phyloP scores from a whole-genome alignment of 2,888 invertebrate species.

The Hanleya hanleyi region DNA sequence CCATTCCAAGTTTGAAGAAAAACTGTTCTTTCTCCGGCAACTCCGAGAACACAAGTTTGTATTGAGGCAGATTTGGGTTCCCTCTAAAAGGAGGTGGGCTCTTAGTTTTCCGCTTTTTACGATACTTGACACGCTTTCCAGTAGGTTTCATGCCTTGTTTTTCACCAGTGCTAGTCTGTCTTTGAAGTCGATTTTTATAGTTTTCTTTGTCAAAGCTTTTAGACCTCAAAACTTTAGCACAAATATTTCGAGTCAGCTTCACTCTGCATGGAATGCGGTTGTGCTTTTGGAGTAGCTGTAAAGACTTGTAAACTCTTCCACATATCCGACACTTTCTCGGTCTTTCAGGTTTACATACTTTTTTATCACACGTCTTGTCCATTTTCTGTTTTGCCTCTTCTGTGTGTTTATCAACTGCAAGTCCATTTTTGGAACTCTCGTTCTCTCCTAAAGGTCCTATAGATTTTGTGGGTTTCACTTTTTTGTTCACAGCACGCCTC shows the following conservation, averaged over 20 bases:
- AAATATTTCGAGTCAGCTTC: background rate
- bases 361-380: background rate
- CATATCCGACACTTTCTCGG: background rate
- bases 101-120: background rate
- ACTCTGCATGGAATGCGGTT: background rate
- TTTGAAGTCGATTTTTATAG: background rate
- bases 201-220: background rate
- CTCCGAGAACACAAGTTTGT: background rate
- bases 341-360: background rate
- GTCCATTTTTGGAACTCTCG: no score
- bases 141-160: background rate
- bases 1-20: constrained; percentile 27
- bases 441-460: no score
- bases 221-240: background rate
- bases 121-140: background rate
- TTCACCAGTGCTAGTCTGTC: background rate
- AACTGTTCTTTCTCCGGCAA: constrained; percentile 30
- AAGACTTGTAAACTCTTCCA: background rate
- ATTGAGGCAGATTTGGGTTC: background rate
- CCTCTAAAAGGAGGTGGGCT: background rate
- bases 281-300: background rate
- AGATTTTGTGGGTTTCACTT: no score
- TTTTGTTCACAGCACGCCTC: no score
- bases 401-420: background rate
- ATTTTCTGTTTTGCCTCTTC: background rate